Base-by-base conservation (phyloP, 2,113 vertebrate genomes). In the Chauna torquata region DNA sequence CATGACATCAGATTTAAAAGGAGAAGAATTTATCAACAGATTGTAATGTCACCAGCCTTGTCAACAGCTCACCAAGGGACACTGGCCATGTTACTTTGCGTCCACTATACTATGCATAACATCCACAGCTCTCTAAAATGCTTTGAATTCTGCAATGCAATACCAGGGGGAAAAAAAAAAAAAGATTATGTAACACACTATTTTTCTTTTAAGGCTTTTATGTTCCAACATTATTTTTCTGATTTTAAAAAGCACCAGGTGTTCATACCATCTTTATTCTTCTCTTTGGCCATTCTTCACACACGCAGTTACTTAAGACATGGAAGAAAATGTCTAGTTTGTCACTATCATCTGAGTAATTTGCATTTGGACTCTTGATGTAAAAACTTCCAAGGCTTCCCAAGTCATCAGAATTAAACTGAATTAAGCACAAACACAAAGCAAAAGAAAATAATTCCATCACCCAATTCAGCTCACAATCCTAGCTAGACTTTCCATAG, bases 401-500 rank as follows among this genome's bases (percentile, higher is more conserved):
- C 52, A 76, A 82, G 88, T 94, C 24, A 88, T 69, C 23, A 94
- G 80, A 94, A 95, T 92, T 64, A 94, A 93, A 97, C 70, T 92
- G 22, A 71, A 90, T 74, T 88, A 81, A 45, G 74, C 75, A 91
- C 81, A 52, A 44, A 11, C 36, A 77, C 8, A 84, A 59, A 87
- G 57, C 25, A 82, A 64, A 84, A 89, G 62, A 45, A 65, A 82
- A 82, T 38, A 89, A 89, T 87, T 27, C 34, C 23, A 80, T 88
- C 81, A 76, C 45, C 91, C 23, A 68, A 71, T 97, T 96, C 94
- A 90, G 64, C 36, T 93, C 78, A 76, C 64, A 47, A 11, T 95
- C 65, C 52, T 85, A 90, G 92, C 65, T 83, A 91, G 93, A 82
- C 42, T 86, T 96, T 80, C 91, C 89, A 69, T 87, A 94, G 94